phyloP scores from a whole-genome alignment of 1,140 invertebrate genomes.

The Monochamus saltuarius region DNA sequence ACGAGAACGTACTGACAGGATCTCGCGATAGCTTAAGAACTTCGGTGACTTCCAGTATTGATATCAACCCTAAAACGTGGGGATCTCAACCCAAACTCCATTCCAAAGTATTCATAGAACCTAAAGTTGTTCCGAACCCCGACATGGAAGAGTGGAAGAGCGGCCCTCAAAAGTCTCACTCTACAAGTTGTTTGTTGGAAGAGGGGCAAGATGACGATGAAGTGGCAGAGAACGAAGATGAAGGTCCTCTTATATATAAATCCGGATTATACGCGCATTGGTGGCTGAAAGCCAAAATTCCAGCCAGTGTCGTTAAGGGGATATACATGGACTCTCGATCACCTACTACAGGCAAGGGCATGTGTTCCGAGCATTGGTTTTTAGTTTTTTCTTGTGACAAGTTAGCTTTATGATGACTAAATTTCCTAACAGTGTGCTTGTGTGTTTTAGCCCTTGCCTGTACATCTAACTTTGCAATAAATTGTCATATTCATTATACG shows the following conservation, averaged over 20 bases:
- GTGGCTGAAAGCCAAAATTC: slow-evolving; percentile 86
- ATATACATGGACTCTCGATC: slow-evolving; percentile 52
- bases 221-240: slow-evolving; percentile 31
- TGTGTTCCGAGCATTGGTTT: slow-evolving; percentile 29
- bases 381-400: slow-evolving; percentile 18
- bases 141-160: slow-evolving; percentile 30
- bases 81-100: slow-evolving; percentile 46
- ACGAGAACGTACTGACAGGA: slow-evolving; percentile 55
- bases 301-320: slow-evolving; percentile 60
- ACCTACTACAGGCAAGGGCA: slow-evolving; percentile 63
- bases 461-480: slow-evolving; percentile 20
- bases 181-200: slow-evolving; percentile 32
- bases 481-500: not conserved
- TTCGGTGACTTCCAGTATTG: slow-evolving; percentile 54
- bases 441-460: slow-evolving; percentile 47
- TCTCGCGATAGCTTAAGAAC: slow-evolving; percentile 54
- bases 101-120: slow-evolving; percentile 37
- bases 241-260: slow-evolving; percentile 60
- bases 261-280: slow-evolving; percentile 87
- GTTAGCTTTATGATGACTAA: slow-evolving; percentile 6
- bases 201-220: slow-evolving; percentile 12
- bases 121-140: not conserved
- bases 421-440: slow-evolving; percentile 26
- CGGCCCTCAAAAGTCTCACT: slow-evolving; percentile 32
- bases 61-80: slow-evolving; percentile 52